phyloP scores from a whole-genome alignment of 2,113 vertebrate genomes.

The Gracilinanus agilis region DNA sequence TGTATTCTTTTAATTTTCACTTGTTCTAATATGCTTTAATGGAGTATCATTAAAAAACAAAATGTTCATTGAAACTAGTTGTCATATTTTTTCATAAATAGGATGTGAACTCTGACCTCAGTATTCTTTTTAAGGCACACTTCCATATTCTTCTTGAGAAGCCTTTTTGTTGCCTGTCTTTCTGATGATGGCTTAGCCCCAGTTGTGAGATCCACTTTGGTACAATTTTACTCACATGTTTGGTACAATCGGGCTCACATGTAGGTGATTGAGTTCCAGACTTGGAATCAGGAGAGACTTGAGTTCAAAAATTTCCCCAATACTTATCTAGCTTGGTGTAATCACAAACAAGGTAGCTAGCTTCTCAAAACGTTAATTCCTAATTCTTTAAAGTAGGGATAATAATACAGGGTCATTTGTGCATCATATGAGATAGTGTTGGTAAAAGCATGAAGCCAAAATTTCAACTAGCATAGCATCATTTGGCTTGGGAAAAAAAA shows the following conservation, averaged over 20 bases:
- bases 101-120: neutral
- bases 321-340: neutral
- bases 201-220: neutral
- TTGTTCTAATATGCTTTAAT: constrained; percentile 34
- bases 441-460: neutral
- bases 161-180: neutral
- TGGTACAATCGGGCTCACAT: neutral
- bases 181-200: neutral
- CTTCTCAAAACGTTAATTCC: neutral
- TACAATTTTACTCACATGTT: too few species aligned
- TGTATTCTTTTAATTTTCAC: neutral
- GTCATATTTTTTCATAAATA: neutral
- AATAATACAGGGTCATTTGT: neutral
- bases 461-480: neutral
- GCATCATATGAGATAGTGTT: neutral
- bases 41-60: neutral
- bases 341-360: neutral
- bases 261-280: neutral
- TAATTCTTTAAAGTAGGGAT: neutral
- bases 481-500: neutral
- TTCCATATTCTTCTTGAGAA: neutral
- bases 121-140: neutral
- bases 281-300: neutral
- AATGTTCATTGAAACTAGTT: neutral
- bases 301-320: too few species aligned